Percentiles rank a stretch among this genome's conserved stretches.
phyloP scores from a whole-genome alignment of 92 coral and sea anemone species.

The Nematostella vectensis region DNA sequence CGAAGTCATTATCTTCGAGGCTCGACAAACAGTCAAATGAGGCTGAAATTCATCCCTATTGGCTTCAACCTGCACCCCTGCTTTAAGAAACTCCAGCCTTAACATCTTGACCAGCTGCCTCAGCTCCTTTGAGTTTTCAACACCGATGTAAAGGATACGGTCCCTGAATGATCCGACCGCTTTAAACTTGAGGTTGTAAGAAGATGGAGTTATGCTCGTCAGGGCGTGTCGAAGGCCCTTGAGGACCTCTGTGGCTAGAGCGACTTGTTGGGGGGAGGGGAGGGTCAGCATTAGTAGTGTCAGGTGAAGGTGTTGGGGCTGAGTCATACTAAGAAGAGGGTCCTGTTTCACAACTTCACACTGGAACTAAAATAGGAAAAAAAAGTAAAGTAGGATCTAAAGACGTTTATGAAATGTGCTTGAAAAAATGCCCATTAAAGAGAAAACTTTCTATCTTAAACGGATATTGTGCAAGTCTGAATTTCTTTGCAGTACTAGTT shows the following conservation, averaged over 20 bases:
- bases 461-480: too few relatives aligned
- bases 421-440: too few relatives aligned
- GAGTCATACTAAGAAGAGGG: constrained; percentile 15
- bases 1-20: constrained; percentile 14
- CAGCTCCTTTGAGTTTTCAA: constrained; percentile 30
- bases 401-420: too few relatives aligned
- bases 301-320: constrained; percentile 42
- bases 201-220: constrained; percentile 39
- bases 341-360: constrained; percentile 5
- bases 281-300: constrained; percentile 67
- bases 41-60: constrained; percentile 55
- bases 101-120: constrained; percentile 33
- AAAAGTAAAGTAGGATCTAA: too few relatives aligned
- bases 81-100: constrained; percentile 41
- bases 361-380: constrained; percentile 11
- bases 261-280: constrained; percentile 34
- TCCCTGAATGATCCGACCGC: constrained; percentile 49
- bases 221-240: constrained; percentile 57
- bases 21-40: constrained; percentile 44
- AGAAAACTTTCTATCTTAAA: too few relatives aligned
- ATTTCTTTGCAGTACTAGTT: too few relatives aligned
- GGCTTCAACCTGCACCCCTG: constrained; percentile 53
- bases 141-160: constrained; percentile 35
- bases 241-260: constrained; percentile 43
- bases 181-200: constrained; percentile 24